Conservation (phyloP, 2,113 vertebrate genomes). For the Zootoca vivipara region DNA sequence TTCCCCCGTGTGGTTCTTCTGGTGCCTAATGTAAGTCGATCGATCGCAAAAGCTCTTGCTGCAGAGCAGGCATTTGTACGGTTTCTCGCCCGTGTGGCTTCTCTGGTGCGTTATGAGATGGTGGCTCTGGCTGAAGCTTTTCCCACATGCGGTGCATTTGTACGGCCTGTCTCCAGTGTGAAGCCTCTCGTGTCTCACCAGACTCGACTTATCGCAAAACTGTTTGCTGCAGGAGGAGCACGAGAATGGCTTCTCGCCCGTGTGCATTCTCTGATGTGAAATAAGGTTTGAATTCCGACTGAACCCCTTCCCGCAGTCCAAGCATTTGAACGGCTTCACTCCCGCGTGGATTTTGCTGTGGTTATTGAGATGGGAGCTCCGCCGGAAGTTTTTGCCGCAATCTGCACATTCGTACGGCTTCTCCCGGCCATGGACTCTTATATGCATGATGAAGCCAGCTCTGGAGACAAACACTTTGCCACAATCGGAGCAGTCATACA, state of each 20-base stretch:
- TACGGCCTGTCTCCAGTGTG: constrained; percentile 2
- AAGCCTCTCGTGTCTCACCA: constrained; percentile 16
- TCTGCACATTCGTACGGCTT: constrained; percentile 56
- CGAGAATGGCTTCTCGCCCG: constrained; percentile 6
- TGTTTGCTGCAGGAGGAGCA: constrained; percentile 25
- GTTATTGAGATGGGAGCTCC: constrained; percentile 13
- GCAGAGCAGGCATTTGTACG: constrained; percentile 9
- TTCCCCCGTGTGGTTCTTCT: constrained; percentile 27
- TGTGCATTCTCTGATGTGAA: constrained; percentile 55
- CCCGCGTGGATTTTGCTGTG: constrained; percentile 60
- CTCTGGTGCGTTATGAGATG: constrained; percentile 23
- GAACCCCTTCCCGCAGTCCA: constrained; percentile 68
- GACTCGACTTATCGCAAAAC: constrained; percentile 19
- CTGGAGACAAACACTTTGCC: constrained; percentile 62
- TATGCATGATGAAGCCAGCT: constrained; percentile 58
- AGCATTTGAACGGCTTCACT: constrained; percentile 67
- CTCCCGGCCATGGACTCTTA: constrained; percentile 55
- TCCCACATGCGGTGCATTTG: constrained; percentile 10
- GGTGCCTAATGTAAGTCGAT: constrained; percentile 13
- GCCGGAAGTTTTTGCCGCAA: constrained; percentile 15
- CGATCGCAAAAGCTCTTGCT: constrained; percentile 27
- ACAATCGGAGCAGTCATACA: constrained; percentile 55
- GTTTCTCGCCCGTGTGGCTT: constrained; percentile 24
- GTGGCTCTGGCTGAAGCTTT: constrained; percentile 32
- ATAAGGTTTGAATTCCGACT: constrained; percentile 64